Conservation (phyloP, 2,113 vertebrate species). For the Lontra canadensis region DNA sequence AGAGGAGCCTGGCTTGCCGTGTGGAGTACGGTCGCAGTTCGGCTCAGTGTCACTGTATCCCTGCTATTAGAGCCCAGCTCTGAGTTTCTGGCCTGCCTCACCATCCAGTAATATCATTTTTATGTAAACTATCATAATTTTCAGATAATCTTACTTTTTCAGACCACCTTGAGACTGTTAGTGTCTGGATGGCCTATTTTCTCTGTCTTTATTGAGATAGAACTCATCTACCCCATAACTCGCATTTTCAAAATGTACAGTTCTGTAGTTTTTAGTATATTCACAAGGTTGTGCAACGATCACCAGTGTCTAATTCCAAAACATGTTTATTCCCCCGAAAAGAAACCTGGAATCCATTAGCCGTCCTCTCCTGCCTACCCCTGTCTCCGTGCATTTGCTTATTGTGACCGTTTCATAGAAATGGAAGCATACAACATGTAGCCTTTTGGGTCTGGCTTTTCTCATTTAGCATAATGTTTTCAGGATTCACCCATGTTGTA, state of each 20-base stretch:
- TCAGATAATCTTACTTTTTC: background rate
- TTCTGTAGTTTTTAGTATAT: background rate
- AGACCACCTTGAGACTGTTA: background rate
- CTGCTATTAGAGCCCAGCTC: background rate
- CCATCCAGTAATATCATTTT: background rate
- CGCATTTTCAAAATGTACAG: background rate
- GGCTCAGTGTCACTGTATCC: background rate
- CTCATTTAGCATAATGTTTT: background rate
- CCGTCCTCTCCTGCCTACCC: background rate
- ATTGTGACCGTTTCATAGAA: background rate
- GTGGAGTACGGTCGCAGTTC: background rate
- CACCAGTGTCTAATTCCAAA: background rate
- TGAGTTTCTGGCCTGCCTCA: background rate
- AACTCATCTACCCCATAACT: background rate
- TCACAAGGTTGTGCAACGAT: background rate
- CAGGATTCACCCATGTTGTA: background rate
- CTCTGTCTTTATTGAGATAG: background rate
- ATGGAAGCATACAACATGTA: background rate
- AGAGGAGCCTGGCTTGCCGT: background rate
- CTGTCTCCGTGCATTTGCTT: background rate
- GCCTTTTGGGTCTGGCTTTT: background rate
- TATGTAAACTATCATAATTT: background rate
- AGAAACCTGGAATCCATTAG: background rate
- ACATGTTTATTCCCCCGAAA: background rate
- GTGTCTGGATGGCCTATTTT: background rate